These are phyloP conservation scores for Tauraco hartlaubi DNA, from an alignment of 2,797 vertebrate genomes.

Conservation along the genomic window DNA sequence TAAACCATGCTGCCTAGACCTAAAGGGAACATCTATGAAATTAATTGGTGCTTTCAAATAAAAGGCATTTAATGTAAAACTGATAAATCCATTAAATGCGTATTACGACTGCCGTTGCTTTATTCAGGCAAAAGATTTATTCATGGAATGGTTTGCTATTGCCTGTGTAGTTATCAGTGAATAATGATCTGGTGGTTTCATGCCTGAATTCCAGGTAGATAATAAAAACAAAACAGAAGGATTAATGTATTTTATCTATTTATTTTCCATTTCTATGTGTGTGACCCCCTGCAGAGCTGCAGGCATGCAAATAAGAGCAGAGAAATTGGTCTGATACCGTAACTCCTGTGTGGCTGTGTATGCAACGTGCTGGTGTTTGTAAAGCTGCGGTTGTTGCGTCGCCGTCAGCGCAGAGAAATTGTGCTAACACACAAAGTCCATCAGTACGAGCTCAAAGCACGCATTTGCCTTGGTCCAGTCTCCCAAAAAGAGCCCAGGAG, in stretches of 20 bases:
- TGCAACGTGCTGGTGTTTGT: neutral
- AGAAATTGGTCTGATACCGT: neutral
- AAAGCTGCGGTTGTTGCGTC: neutral
- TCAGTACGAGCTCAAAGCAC: neutral
- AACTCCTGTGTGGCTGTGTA: neutral
- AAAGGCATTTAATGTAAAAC: constrained; percentile 68
- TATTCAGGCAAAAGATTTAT: constrained; percentile 63
- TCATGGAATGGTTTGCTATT: neutral
- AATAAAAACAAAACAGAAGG: constrained; percentile 48
- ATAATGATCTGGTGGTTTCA: constrained; percentile 54
- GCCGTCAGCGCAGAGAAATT: neutral
- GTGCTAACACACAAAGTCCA: accelerated
- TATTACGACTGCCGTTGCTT: constrained; percentile 24
- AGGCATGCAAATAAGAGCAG: neutral
- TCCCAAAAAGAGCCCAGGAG: neutral
- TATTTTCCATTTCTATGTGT: neutral
- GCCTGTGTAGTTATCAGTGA: constrained; percentile 59
- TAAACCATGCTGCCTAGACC: neutral
- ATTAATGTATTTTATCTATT: constrained; percentile 51
- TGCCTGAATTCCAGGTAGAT: constrained; percentile 64
- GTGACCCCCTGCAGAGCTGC: neutral
- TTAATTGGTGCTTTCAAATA: constrained; percentile 67
- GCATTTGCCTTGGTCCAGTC: accelerated
- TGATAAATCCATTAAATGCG: constrained; percentile 63
- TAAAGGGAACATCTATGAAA: constrained; percentile 34